Conservation (phyloP, 2,888 invertebrate genomes). For the Xylota sylvarum region DNA sequence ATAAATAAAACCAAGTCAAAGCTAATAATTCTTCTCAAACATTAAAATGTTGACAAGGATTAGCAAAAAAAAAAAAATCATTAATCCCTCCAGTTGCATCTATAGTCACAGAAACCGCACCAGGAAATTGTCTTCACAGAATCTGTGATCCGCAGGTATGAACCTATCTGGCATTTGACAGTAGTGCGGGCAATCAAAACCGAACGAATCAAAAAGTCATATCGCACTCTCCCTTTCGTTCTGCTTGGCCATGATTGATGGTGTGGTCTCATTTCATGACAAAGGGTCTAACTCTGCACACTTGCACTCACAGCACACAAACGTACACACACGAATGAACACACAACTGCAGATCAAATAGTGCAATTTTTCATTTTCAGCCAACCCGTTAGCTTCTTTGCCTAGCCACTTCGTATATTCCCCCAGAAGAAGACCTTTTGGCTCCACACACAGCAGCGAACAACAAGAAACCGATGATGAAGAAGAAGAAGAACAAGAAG, state of each 20-base stretch:
- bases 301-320: constrained; percentile 72
- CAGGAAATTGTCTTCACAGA: constrained; percentile 59
- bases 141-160: constrained; percentile 66
- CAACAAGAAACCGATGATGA: constrained; percentile 14
- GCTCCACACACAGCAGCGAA: constrained; percentile 54
- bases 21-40: constrained; percentile 50
- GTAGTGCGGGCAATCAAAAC: constrained; percentile 74
- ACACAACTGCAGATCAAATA: constrained; percentile 73
- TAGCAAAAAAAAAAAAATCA: too few relatives aligned
- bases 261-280: constrained; percentile 78
- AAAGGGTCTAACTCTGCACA: constrained; percentile 75
- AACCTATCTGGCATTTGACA: constrained; percentile 66
- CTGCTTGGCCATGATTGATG: constrained; percentile 78
- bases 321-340: constrained; percentile 44
- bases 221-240: constrained; percentile 80
- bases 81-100: constrained; percentile 47
- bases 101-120: constrained; percentile 47
- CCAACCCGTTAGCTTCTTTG: constrained; percentile 76
- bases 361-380: constrained; percentile 77
- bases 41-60: constrained; percentile 55
- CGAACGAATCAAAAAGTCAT: constrained; percentile 79
- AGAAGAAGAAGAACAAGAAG: constrained; percentile 32
- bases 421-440: constrained; percentile 69
- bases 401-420: constrained; percentile 66
- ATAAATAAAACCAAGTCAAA: constrained; percentile 13